A percentile compares a stretch with the other conserved stretches of the same genome.
Conservation (phyloP, 1,140 invertebrate genomes). For the Battus philenor region DNA sequence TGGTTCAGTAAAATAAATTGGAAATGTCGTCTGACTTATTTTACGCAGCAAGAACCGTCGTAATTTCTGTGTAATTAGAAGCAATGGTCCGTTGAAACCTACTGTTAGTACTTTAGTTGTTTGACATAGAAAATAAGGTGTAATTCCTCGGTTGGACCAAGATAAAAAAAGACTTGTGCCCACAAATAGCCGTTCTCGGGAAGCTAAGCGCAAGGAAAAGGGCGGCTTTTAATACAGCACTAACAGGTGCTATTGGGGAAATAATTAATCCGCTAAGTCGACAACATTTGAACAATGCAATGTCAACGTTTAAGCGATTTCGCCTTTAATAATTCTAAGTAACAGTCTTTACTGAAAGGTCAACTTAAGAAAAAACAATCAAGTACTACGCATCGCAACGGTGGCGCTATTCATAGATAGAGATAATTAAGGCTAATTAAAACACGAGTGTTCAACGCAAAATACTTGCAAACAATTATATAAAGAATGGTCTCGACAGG, state of each 20-base stretch:
- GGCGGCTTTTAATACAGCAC: neutral
- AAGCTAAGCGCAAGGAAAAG: neutral
- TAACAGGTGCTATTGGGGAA: neutral
- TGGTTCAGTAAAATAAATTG: too few species aligned
- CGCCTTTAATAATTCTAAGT: slow-evolving; percentile 3
- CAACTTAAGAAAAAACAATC: neutral
- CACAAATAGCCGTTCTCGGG: too few species aligned
- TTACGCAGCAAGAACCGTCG: too few species aligned
- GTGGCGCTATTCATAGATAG: neutral
- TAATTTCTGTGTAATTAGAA: too few species aligned
- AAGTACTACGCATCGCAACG: neutral
- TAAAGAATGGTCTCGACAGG: too few species aligned
- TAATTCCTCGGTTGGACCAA: too few species aligned
- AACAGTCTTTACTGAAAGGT: slow-evolving; percentile 6
- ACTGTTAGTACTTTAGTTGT: too few species aligned
- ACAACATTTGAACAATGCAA: neutral
- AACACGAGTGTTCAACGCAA: neutral
- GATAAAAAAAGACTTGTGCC: too few species aligned
- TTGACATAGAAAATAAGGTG: too few species aligned
- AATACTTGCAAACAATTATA: too few species aligned
- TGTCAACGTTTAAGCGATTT: neutral
- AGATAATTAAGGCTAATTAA: slow-evolving; percentile 5
- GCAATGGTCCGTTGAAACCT: too few species aligned
- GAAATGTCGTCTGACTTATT: too few species aligned
- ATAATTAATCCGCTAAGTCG: neutral